Percentiles rank a stretch among this genome's conserved stretches.
Conservation (phyloP, 2,113 vertebrate genomes). For the Zosterops borbonicus region DNA sequence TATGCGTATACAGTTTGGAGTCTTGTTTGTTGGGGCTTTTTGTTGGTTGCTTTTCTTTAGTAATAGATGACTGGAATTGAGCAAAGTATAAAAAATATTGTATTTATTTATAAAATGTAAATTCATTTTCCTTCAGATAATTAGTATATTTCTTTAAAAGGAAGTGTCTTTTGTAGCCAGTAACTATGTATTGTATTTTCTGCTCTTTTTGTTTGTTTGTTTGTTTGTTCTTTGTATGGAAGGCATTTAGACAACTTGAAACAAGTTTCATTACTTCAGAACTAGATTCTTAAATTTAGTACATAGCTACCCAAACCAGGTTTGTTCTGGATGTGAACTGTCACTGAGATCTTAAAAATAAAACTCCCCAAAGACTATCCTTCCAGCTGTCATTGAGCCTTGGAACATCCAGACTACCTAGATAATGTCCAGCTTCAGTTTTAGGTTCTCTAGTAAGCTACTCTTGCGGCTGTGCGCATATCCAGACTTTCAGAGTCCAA, state of each 20-base stretch:
- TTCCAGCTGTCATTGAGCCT: background rate
- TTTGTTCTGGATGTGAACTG: background rate
- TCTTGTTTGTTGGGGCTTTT: background rate
- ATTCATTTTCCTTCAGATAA: background rate
- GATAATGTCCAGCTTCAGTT: background rate
- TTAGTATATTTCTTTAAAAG: background rate
- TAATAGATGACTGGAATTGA: background rate
- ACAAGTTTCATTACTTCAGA: background rate
- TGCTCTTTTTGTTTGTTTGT: background rate
- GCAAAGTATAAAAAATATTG: background rate
- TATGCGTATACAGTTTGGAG: background rate
- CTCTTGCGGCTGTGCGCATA: background rate
- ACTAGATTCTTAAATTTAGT: background rate
- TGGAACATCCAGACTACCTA: background rate
- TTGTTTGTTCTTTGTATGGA: background rate
- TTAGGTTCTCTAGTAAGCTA: background rate
- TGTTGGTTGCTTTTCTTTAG: background rate
- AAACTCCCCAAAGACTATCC: background rate
- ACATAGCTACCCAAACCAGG: background rate
- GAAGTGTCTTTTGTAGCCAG: fast-evolving
- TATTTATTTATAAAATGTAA: background rate
- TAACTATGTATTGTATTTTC: background rate
- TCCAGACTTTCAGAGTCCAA: background rate
- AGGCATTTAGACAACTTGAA: background rate
- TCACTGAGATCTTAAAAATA: background rate